Conservation (phyloP, 2,888 invertebrate genomes). For the Dryocosmus kuriphilus region DNA sequence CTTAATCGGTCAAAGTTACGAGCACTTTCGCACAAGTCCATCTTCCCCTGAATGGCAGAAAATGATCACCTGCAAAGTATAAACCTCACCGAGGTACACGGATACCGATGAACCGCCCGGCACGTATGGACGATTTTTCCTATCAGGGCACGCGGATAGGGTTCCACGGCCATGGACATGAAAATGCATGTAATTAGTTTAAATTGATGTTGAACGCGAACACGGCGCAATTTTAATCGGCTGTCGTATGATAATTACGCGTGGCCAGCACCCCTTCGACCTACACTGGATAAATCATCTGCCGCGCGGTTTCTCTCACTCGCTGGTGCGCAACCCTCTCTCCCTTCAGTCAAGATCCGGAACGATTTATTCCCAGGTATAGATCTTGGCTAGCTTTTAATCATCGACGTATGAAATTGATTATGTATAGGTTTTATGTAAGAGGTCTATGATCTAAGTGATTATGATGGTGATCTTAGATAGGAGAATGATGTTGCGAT, state of each 20-base stretch:
- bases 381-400: constrained; percentile 72
- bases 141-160: constrained; percentile 44
- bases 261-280: constrained; percentile 71
- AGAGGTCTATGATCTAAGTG: constrained; percentile 2
- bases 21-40: constrained; percentile 59
- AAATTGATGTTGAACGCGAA: constrained; percentile 74
- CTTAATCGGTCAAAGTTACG: constrained; percentile 61
- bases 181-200: constrained; percentile 76
- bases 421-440: constrained; percentile 59
- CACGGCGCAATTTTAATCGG: constrained; percentile 75
- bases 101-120: constrained; percentile 53
- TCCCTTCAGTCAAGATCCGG: constrained; percentile 51
- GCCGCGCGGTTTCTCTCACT: constrained; percentile 50
- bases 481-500: neutral
- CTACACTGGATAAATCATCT: constrained; percentile 75
- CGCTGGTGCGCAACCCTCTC: constrained; percentile 42
- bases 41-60: constrained; percentile 62
- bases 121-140: constrained; percentile 66
- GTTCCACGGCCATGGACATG: constrained; percentile 64
- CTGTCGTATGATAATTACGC: constrained; percentile 77
- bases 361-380: constrained; percentile 71
- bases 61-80: constrained; percentile 62
- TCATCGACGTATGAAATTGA: constrained; percentile 76
- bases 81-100: constrained; percentile 42
- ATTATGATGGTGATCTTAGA: neutral